Conservation (phyloP, 92 coral and sea anemone species). For the Porites divaricata region DNA sequence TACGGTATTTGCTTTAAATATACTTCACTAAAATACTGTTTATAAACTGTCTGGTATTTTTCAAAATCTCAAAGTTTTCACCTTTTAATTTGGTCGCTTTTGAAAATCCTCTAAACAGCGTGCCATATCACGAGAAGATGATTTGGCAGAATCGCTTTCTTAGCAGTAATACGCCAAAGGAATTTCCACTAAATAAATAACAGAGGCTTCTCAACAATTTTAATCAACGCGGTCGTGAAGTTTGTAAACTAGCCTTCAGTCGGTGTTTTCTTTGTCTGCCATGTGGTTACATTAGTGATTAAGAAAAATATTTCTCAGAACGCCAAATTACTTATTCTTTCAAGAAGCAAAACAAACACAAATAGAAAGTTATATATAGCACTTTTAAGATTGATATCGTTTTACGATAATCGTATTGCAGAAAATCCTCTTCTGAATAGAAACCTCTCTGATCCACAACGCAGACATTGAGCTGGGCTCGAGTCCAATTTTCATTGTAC, state of each 20-base stretch:
- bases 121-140: background rate
- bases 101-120: background rate
- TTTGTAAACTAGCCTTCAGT: background rate
- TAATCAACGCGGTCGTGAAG: background rate
- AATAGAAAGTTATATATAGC: background rate
- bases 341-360: no score
- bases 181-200: slow-evolving; percentile 7
- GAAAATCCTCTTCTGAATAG: background rate
- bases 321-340: background rate
- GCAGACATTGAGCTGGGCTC: background rate
- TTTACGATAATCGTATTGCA: background rate
- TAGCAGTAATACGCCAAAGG: slow-evolving; percentile 10
- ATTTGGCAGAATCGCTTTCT: background rate
- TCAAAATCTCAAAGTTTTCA: background rate
- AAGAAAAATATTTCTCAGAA: background rate
- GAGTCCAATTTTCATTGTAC: no score
- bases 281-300: slow-evolving; percentile 1
- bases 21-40: background rate
- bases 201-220: background rate
- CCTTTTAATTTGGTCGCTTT: slow-evolving; percentile 6
- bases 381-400: background rate
- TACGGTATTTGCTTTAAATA: background rate
- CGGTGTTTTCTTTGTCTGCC: background rate
- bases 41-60: slow-evolving; percentile 19
- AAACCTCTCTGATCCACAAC: background rate